Evolutionary conservation across 2,888 invertebrate species (phyloP), one percentile per base, ranked within the genome.

Genomic region (Acrocera orbiculus): DNA sequence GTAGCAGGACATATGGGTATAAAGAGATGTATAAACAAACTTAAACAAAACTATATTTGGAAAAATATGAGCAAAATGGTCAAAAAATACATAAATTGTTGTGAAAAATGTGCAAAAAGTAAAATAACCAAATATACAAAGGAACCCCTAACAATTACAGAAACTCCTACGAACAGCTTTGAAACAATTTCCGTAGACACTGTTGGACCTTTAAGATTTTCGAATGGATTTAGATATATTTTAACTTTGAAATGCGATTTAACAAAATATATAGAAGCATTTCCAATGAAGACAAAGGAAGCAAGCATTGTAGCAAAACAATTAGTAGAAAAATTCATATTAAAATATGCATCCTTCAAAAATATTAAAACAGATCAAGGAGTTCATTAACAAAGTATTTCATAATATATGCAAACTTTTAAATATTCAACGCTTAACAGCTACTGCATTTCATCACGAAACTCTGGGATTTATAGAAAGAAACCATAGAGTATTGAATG

Each of bases 211-310:
- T 17, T 32, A 27, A 17, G n/a, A 27, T n/a, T 15, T 20, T 14
- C 15, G 10, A 32, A 27, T 4, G 3, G 22, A 6, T 20, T 11
- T 5, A 32, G 20, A 27, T 32, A 32, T 8, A 32, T 32, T 11
- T n/a, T 32, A 32, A 26, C 32, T 5, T 6, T 26, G 14, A 17
- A 27, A 27, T 26, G 20, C 10, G 26, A 32, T 10, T 8, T 27
- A 14, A 27, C 32, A 9, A 32, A 32, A 27, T 32, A 45, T 32
- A 16, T 48, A 13, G 33, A 42, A 9, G 35, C 42, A 6, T 36
- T 39, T 14, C 42, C 45, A 26, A 36, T 44, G 14, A 15, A 37
- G 22, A 38, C 44, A 14, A 48, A 46, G 44, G 43, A 42, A 31
- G 44, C 46, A 15, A 36, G 31, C 17, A 45, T 42, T 3, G 36